Percentiles rank a stretch among this genome's conserved stretches.
These are phyloP conservation scores for Tragulus kanchil DNA, from an alignment of 2,113 vertebrate species.

Conservation along the genomic window DNA sequence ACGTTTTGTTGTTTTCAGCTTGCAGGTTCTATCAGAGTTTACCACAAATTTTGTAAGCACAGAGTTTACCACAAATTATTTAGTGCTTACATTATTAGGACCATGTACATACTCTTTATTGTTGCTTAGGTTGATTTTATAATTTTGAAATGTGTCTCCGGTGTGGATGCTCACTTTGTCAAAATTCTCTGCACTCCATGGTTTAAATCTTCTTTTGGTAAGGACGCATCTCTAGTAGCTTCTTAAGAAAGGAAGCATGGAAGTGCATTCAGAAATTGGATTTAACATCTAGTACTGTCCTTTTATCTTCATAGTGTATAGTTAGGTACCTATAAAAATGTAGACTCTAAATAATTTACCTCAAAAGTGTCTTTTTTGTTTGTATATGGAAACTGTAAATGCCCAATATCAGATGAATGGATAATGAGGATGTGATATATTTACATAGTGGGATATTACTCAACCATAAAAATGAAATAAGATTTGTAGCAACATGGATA, in stretches of 20 bases:
- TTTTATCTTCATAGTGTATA: background rate
- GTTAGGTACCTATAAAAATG: background rate
- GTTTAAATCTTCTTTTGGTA: background rate
- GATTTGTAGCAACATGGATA: too few species aligned
- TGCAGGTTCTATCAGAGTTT: background rate
- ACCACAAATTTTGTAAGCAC: background rate
- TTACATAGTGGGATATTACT: too few species aligned
- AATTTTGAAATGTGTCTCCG: background rate
- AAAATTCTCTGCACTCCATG: background rate
- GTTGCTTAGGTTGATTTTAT: background rate
- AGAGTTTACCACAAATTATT: background rate
- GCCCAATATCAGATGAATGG: background rate
- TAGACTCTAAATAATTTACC: background rate
- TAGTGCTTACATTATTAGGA: background rate
- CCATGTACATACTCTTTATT: background rate
- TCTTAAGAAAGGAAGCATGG: background rate
- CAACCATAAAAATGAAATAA: too few species aligned
- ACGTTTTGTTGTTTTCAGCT: background rate
- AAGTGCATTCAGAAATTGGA: background rate
- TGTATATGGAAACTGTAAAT: background rate
- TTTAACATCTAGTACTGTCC: background rate
- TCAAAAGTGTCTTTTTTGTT: background rate
- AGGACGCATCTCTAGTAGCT: background rate
- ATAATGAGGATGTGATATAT: too few species aligned
- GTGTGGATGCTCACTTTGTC: background rate